Conservation (phyloP, 2,888 invertebrate species). For the Podabrus alpinus region DNA sequence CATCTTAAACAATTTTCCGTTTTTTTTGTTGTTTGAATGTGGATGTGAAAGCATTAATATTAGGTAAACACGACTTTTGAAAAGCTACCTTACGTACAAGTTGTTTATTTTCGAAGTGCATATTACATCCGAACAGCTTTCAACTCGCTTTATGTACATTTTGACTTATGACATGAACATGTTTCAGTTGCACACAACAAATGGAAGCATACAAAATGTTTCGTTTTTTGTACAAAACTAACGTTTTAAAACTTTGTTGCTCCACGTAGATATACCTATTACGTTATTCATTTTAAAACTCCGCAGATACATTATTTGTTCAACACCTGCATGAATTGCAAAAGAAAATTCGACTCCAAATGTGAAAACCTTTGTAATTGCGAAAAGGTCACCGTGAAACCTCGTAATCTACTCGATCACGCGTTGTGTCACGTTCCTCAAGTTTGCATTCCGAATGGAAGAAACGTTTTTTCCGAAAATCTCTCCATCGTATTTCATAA, state of each 20-base stretch:
- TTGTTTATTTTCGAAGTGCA: not conserved
- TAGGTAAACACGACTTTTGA: not conserved
- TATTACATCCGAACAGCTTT: not conserved
- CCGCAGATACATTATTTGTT: not conserved
- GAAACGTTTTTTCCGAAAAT: not conserved
- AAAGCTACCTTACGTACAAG: not conserved
- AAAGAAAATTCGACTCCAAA: not conserved
- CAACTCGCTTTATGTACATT: not conserved
- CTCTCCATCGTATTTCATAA: not conserved
- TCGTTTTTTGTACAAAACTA: not conserved
- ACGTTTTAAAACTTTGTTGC: not conserved
- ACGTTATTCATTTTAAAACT: not conserved
- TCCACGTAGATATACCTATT: not conserved
- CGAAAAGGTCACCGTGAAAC: not conserved
- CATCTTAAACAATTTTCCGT: not conserved
- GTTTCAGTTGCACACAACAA: not conserved
- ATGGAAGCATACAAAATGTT: not conserved
- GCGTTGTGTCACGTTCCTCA: not conserved
- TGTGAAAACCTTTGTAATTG: not conserved
- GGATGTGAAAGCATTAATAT: not conserved
- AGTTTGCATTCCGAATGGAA: not conserved
- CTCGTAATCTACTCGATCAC: not conserved
- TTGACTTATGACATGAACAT: not conserved
- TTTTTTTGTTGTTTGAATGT: not conserved
- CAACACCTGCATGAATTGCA: not conserved